Evolutionary conservation across 2,113 vertebrate genomes (phyloP), one percentile per base, ranked within the genome.

Genomic region (Rhizomys pruinosus): DNA sequence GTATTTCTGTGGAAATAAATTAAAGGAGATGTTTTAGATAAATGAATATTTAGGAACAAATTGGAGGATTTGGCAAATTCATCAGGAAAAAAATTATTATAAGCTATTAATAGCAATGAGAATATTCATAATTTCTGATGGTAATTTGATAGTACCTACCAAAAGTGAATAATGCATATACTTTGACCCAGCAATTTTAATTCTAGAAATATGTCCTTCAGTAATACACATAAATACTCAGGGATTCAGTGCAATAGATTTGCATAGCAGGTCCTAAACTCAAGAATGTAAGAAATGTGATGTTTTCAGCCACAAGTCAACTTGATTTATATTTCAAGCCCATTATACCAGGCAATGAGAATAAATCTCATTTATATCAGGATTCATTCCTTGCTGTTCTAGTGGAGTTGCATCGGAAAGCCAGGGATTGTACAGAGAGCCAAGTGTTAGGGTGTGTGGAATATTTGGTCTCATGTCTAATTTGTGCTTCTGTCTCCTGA

Each of bases 1-100:
- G 52, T 57, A 90, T 89, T 95, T 86, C 42, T 92, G 63, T 89
- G 37, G 8, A 88, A 90, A 96, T 85, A 92, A 91, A 92, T 66
- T 86, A 32, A 90, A 95, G 23, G 20, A 92, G 19, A 76, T 92
- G 84, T 91, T 87, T 96, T 74, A 81, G 44, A 59, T 82, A 88
- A 92, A 80, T 79, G 42, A 92, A 82, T 32, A 57, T 92, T 95
- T 86, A 84, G 80, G 71, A 76, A 23, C 85, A 79, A 86, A 71
- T 94, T 71, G 76, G 78, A 92, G 87, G 64, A 84, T 79, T 59
- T 89, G 66, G 37, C 44, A 87, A 94, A 89, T 4, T 5, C 44
- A 80, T 61, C 71, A 81, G 80, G 71, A 93, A 92, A 29, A 87
- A 20, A 15, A 92, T 1, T n/a, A 1, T 12, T 61, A 10, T 52